phyloP scores from a whole-genome alignment of 2,888 invertebrate genomes.

The Linhomoeus sp. region DNA sequence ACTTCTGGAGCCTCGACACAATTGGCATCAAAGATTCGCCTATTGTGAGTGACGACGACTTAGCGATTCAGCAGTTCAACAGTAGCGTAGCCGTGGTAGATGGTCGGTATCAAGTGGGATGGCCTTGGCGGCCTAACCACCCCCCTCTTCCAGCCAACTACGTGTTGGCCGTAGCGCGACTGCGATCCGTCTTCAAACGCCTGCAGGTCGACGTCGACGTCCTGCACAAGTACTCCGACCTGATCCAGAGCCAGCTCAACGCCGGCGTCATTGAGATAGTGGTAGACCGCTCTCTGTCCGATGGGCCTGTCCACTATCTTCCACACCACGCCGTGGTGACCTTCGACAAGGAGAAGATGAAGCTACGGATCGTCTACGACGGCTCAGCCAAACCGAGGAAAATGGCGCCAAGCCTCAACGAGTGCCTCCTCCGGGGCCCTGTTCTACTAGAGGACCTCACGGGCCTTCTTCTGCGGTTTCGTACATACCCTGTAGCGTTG shows the following conservation, averaged over 20 bases:
- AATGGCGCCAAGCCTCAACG: constrained; percentile 7
- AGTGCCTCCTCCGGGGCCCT: constrained; percentile 8
- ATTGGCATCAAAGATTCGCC: background rate
- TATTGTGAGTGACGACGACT: background rate
- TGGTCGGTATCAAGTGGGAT: background rate
- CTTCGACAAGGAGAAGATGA: constrained; percentile 5
- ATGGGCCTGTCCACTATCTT: constrained; percentile 4
- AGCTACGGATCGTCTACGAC: constrained; percentile 9
- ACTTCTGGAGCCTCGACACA: background rate
- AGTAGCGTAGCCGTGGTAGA: background rate
- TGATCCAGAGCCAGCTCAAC: constrained; percentile 5
- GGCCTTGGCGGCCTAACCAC: constrained; percentile 1
- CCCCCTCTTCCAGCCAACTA: constrained; percentile 1
- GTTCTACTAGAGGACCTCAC: constrained; percentile 2
- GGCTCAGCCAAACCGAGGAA: constrained; percentile 2
- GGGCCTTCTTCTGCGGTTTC: constrained; percentile 7
- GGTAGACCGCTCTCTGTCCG: background rate
- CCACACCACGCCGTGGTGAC: constrained; percentile 9
- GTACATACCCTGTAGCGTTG: constrained; percentile 5
- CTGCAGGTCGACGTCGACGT: background rate
- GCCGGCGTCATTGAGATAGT: constrained; percentile 6
- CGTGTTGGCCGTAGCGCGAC: background rate
- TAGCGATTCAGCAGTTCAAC: background rate
- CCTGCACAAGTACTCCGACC: constrained; percentile 3
- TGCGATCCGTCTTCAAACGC: background rate